A percentile compares a stretch with the other conserved stretches of the same genome.
Evolutionary conservation across 2,797 vertebrate genomes (phyloP).

Genomic region (Eupleurogrammus muticus): DNA sequence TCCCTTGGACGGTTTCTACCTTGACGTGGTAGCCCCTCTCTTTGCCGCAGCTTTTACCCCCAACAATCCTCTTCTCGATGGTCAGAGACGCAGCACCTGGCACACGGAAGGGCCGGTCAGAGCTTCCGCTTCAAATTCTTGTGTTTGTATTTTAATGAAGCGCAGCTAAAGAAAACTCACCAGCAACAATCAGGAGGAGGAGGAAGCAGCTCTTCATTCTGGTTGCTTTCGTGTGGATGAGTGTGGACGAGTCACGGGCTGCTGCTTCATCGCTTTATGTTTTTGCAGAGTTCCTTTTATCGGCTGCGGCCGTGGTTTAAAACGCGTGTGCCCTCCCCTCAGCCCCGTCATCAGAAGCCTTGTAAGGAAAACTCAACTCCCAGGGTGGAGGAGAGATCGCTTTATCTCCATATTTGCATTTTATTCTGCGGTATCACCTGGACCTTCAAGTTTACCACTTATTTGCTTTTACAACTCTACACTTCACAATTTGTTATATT

Average conservation of each 20-base stretch:
- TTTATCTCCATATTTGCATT: too few relatives aligned
- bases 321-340: background rate
- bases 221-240: background rate
- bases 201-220: constrained; percentile 14
- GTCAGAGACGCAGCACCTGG: constrained; percentile 14
- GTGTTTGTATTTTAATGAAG: background rate
- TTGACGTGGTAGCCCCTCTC: constrained; percentile 38
- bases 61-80: constrained; percentile 45
- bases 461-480: too few relatives aligned
- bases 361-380: background rate
- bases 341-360: background rate
- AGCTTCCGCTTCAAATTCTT: background rate
- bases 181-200: constrained; percentile 18
- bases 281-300: background rate
- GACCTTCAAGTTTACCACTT: too few relatives aligned
- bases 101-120: background rate
- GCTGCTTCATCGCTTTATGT: constrained; percentile 1
- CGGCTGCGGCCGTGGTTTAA: background rate
- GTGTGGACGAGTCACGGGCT: background rate
- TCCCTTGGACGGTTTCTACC: background rate
- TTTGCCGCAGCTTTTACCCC: background rate
- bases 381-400: background rate
- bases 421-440: too few relatives aligned
- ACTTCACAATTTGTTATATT: too few relatives aligned
- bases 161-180: constrained; percentile 12